Conservation (phyloP, 1,140 invertebrate species). For the Epicauta chinensis region DNA sequence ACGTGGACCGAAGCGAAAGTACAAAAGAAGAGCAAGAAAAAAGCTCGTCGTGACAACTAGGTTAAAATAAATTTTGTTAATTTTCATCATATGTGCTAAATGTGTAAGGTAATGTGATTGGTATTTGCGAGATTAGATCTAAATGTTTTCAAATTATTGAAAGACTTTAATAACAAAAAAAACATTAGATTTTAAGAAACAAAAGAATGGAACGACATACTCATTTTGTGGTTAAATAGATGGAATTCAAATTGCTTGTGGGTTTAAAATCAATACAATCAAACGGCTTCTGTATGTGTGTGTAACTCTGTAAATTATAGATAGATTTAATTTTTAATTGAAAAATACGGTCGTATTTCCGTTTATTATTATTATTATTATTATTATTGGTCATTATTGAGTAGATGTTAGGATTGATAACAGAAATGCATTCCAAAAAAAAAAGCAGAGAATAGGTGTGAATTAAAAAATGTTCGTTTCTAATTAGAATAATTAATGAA, state of each 20-base stretch:
- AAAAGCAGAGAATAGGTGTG: too few species aligned
- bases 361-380: too few species aligned
- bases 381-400: too few species aligned
- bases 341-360: too few species aligned
- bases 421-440: too few species aligned
- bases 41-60: slow-evolving; percentile 38
- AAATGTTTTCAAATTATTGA: too few species aligned
- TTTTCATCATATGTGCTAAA: not conserved
- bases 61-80: not conserved
- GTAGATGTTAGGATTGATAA: too few species aligned
- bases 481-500: not conserved
- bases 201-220: slow-evolving; percentile 7
- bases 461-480: too few species aligned
- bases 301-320: too few species aligned
- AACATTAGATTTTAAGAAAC: not conserved
- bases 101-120: slow-evolving; percentile 23
- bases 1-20: slow-evolving; percentile 38
- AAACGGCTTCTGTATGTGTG: not conserved
- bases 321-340: too few species aligned
- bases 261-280: not conserved
- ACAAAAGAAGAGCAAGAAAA: slow-evolving; percentile 41
- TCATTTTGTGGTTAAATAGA: not conserved
- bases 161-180: not conserved
- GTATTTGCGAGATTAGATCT: slow-evolving; percentile 21
- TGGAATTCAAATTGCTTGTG: not conserved